These are phyloP conservation scores for Plebejus argus DNA, from an alignment of 2,888 invertebrate species.

Conservation along the genomic window DNA sequence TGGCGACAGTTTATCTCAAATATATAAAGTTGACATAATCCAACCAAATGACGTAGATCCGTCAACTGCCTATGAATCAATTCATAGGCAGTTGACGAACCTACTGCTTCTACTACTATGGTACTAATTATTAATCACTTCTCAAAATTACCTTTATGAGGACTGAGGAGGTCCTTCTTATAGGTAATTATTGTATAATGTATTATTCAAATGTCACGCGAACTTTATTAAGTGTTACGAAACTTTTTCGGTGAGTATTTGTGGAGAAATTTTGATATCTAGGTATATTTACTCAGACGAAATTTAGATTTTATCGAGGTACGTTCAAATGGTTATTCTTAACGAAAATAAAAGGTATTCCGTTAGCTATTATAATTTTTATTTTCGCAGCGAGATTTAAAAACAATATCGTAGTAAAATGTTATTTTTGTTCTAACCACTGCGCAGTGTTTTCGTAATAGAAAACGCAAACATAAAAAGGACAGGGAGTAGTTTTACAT, in stretches of 20 bases:
- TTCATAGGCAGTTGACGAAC: too few relatives aligned
- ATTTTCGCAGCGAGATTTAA: neutral
- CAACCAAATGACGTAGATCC: too few relatives aligned
- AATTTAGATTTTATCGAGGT: neutral
- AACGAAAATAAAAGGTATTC: neutral
- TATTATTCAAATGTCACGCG: neutral
- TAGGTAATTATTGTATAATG: neutral
- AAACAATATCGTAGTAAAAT: neutral
- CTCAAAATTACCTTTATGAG: too few relatives aligned
- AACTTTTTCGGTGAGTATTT: neutral
- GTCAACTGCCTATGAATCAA: too few relatives aligned
- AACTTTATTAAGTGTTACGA: neutral
- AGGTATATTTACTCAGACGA: neutral
- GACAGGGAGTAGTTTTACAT: constrained; percentile 49
- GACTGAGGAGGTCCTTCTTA: too few relatives aligned
- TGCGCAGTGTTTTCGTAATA: neutral
- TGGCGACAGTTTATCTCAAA: too few relatives aligned
- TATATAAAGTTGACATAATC: too few relatives aligned
- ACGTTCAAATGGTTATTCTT: neutral
- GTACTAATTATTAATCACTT: too few relatives aligned
- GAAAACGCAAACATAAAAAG: neutral
- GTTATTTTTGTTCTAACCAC: neutral
- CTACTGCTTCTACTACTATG: too few relatives aligned
- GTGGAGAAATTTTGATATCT: neutral
- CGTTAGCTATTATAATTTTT: neutral